Base-by-base conservation (phyloP, 2,797 vertebrate genomes). In the Eulemur coronatus region DNA sequence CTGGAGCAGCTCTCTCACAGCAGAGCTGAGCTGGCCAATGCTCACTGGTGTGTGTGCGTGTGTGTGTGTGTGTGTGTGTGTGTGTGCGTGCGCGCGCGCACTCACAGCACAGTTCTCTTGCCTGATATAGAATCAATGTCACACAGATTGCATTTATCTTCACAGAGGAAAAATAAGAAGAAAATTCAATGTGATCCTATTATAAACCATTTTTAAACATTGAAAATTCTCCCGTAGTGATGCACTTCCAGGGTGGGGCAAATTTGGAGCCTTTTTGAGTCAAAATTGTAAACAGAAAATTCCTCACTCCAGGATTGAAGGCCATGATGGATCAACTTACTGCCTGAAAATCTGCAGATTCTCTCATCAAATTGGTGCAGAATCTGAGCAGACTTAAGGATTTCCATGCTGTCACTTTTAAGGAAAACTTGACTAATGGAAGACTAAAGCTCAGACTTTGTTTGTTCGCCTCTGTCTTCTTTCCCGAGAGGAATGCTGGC, bases 221-320 rank as follows among this genome's bases (percentile, higher is more conserved):
- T 65, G 75, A 97, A 95, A 92, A 95, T 97, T 94, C 87, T 43
- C 73, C 82, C 63, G 92, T 96, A 65, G n/a, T 95, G 84, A 95
- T 96, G 59, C 14, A 93, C 57, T 97, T 94, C 82, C 85, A 97
- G 92, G 94, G 92, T 93, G 92, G 88, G 79, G 95, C 35, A 93
- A 84, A 95, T 80, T 81, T 96, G 94, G 82, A 97, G 92, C 65
- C 69, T 90, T 97, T 97, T 84, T 57, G 70, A 96, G 78, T 95
- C 78, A 88, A 97, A 84, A 95, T 76, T 91, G 89, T 96, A 97
- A 98, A 97, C 92, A 96, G 69, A 97, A 94, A 96, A 95, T 96
- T 97, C 94, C 96, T 97, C 92, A 84, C 79, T 97, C 78, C 55
- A 76, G 73, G 55, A 78, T 97, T 69, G 80, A 97, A 97, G 94